phyloP scores from a whole-genome alignment of 2,797 vertebrate species.

The Graptemys geographica region DNA sequence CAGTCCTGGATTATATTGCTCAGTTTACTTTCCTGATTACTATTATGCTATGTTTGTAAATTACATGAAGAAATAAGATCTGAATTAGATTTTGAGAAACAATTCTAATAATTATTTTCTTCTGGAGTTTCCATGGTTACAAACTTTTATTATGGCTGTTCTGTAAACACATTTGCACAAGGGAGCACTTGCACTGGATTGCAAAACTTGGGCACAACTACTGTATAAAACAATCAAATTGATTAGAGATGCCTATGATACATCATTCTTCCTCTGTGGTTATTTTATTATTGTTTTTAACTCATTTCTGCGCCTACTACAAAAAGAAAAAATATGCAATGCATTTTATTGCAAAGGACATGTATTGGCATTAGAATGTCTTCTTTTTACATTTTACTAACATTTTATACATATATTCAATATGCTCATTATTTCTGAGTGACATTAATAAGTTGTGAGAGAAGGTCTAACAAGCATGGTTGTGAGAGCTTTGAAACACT shows the following conservation, averaged over 20 bases:
- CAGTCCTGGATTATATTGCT: not conserved
- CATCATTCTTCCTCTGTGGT: not conserved
- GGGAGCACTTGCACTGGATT: not conserved
- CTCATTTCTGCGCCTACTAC: not conserved
- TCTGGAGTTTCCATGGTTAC: conserved; percentile 47
- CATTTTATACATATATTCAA: conserved; percentile 31
- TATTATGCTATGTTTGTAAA: conserved; percentile 24
- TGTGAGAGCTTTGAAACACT: conserved; percentile 39
- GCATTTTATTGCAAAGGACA: not conserved
- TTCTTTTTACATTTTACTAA: conserved; percentile 31
- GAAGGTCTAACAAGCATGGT: conserved; percentile 25
- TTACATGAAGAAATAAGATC: conserved; percentile 23
- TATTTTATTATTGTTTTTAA: conserved; percentile 18
- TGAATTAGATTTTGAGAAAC: conserved; percentile 37
- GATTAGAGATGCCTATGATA: not conserved
- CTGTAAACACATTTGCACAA: not conserved
- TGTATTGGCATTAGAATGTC: not conserved
- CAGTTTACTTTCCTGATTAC: not conserved
- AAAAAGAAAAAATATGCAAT: conserved; percentile 1
- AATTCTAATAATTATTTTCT: conserved; percentile 51
- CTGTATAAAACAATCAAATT: not conserved
- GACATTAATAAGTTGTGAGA: conserved; percentile 59
- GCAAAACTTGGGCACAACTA: not conserved
- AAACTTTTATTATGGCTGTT: conserved; percentile 21
- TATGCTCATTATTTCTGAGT: conserved; percentile 64